Evolutionary conservation across 2,888 invertebrate genomes (phyloP), one percentile per base, ranked within the genome.

Genomic region (Drosophila emarginata): DNA sequence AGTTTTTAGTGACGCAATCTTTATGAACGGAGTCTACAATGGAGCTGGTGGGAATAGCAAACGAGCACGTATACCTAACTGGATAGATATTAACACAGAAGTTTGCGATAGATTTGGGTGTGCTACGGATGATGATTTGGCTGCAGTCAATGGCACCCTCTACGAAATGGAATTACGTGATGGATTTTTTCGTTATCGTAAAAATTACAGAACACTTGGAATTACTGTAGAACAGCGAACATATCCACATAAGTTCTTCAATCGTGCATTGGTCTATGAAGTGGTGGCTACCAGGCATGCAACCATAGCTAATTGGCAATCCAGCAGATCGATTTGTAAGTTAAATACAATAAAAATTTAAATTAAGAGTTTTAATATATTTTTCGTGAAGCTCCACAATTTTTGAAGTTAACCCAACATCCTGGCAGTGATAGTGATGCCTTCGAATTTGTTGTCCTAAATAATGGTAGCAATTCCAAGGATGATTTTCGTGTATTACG

Each of bases 1-100:
- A 18, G 82, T 94, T 15, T 94, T 93, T 86, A 93, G 94, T 32
- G 93, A 94, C 75, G 92, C 94, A 0, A 93, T 94, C 2, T 94
- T 93, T 74, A 93, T 94, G 91, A 94, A 94, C 72, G 94, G 94
- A 0, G 78, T 94, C 0, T 94, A 94, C 89, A 94, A 93, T 85
- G 94, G 94, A 1, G 89, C 85, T 5, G 91, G 89, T 1, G 94
- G 94, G 0, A 91, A 93, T 50, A 94, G 94, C 72, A 93, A 93
- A 61, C 92, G 94, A 6, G 94, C 94, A 0, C 92, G 94, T 37
- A 93, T 94, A 36, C 94, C 94, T n/a, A 93, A 93, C 61, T 94
- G 93, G 93, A 92, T 93, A 2, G 94, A 94, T 78, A 91, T 94
- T 14, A 80, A 51, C 11, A 67, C 79, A 0, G 76, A 72, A 36